Evolutionary conservation across 2,113 vertebrate species (phyloP), one percentile per base, ranked within the genome.

Genomic region (Hyla sarda): DNA sequence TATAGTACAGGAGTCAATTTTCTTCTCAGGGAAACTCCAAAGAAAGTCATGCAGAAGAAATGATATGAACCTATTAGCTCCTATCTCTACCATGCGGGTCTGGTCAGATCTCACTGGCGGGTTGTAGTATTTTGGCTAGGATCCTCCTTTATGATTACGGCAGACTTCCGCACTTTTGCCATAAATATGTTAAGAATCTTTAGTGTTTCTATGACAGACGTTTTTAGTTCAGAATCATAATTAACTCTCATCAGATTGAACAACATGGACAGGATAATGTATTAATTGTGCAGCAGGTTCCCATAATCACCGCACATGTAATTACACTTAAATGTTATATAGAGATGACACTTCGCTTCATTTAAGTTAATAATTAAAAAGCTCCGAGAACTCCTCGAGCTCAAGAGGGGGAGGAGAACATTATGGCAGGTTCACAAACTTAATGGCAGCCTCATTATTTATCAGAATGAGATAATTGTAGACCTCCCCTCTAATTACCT

Each of bases 361-460:
- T 87, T 87, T 87, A 82, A 87, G 65, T 87, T 48, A 86, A 86
- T 81, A 86, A 86, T 81, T 86, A 86, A 86, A 71, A 73, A 58
- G 50, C 62, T 34, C 76, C 16, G 50, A 37, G 52, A 81, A 82
- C 85, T 86, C 60, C 11, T 16, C 19, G 25, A 74, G 72, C 85
- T 47, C 77, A 62, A 47, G 30, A 12, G 21, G 21, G 3, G 30
- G 65, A 13, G 56, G 72, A 65, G 58, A 47, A 72, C 82, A 67
- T 62, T 25, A 50, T 34, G 47, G 50, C 72, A 79, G n/a, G 50
- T 60, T 60, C 72, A 16, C 16, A 60, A 81, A 86, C 65, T 86
- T 78, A 86, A 86, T 32, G 37, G 30, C 47, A 28, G 9, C 10
- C 23, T 80, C 76, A 86, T 86, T 58, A 80, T 12, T 7, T 48